A percentile compares a stretch with the other conserved stretches of the same genome.
phyloP scores from a whole-genome alignment of 2,797 vertebrate genomes.

The Rhinoraja longicauda region DNA sequence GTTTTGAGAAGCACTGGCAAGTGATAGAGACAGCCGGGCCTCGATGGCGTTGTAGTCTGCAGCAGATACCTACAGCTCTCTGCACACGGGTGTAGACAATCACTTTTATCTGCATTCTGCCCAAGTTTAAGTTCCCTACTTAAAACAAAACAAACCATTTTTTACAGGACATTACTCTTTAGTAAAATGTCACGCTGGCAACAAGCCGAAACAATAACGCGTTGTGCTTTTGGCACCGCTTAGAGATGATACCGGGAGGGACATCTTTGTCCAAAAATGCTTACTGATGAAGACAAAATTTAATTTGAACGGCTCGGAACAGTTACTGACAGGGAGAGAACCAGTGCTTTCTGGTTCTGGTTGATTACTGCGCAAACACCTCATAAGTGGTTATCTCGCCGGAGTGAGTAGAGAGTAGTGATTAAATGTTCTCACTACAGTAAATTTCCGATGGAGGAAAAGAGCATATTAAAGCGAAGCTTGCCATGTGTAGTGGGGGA shows the following conservation, averaged over 20 bases:
- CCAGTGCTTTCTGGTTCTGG: neutral
- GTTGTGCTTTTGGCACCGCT: neutral
- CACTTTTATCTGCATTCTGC: neutral
- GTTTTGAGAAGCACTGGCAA: neutral
- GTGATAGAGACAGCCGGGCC: neutral
- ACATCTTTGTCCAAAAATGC: neutral
- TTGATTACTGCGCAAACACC: too few species aligned
- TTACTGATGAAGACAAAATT: neutral
- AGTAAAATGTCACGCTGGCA: neutral
- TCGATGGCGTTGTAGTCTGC: neutral
- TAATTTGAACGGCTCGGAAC: neutral
- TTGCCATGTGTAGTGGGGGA: neutral
- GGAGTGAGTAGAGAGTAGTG: too few species aligned
- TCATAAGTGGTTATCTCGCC: too few species aligned
- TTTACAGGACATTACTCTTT: neutral
- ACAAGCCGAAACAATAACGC: neutral
- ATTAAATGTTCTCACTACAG: neutral
- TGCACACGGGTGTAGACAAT: neutral
- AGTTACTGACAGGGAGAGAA: neutral
- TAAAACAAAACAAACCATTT: too few species aligned
- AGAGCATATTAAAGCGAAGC: neutral
- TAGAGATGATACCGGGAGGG: neutral
- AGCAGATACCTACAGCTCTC: neutral
- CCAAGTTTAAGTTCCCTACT: neutral
- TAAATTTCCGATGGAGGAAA: neutral